These are phyloP conservation scores for Sepioteuthis lessoniana DNA, from an alignment of 2,888 invertebrate genomes.

Conservation along the genomic window DNA sequence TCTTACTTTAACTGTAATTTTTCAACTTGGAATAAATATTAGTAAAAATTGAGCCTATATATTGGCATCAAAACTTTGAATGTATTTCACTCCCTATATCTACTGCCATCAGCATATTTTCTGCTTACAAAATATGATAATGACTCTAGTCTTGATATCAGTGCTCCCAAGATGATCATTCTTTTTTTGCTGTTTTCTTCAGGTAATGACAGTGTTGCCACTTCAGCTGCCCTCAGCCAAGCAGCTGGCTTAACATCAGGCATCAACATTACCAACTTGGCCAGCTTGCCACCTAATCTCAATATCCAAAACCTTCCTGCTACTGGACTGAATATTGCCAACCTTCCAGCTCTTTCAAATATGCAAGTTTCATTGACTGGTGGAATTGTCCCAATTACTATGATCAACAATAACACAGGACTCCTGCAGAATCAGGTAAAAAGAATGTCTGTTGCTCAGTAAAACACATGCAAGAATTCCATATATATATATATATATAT, in stretches of 20 bases:
- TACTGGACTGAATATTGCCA: constrained; percentile 68
- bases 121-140: not conserved
- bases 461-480: not conserved
- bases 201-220: constrained; percentile 49
- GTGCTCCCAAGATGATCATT: not conserved
- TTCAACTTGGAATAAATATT: too few relatives aligned
- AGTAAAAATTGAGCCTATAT: too few relatives aligned
- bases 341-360: constrained; percentile 68
- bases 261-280: constrained; percentile 69
- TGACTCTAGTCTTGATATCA: not conserved
- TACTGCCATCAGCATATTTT: not conserved
- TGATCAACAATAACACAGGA: constrained; percentile 66
- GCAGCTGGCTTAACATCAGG: constrained; percentile 52
- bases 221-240: constrained; percentile 25
- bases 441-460: constrained; percentile 61
- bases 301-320: constrained; percentile 69
- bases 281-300: constrained; percentile 68
- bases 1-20: too few relatives aligned
- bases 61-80: too few relatives aligned
- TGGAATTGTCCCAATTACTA: constrained; percentile 83
- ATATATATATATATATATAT: too few relatives aligned
- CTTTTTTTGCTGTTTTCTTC: not conserved
- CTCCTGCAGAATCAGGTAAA: constrained; percentile 66
- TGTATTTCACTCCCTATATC: not conserved
- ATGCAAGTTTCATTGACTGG: constrained; percentile 62